Conservation (phyloP, 2,113 vertebrate genomes). For the Silurus meridionalis region DNA sequence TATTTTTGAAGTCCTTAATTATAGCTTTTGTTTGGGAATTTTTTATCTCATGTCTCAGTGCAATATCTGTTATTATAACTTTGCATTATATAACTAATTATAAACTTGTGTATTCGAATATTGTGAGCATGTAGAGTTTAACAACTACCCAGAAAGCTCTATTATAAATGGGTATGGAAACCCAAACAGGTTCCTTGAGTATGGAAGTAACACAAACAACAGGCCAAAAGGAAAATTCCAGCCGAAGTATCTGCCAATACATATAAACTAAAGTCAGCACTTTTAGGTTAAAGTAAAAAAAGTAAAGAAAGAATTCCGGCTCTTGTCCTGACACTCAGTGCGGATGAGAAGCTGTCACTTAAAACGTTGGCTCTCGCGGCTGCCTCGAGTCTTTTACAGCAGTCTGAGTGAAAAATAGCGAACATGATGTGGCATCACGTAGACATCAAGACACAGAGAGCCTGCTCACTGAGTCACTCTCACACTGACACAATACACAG, state of each 20-base stretch:
- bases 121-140: too few species aligned
- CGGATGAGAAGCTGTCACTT: slow-evolving; percentile 14
- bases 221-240: background rate
- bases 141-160: too few species aligned
- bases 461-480: slow-evolving; percentile 3
- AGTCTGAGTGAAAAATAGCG: background rate
- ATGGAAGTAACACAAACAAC: background rate
- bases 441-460: background rate
- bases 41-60: background rate
- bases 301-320: background rate
- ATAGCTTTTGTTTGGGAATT: background rate
- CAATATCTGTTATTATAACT: background rate
- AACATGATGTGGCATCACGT: background rate
- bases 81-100: background rate
- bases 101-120: background rate
- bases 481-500: slow-evolving; percentile 2
- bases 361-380: background rate
- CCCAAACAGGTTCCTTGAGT: background rate
- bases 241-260: background rate
- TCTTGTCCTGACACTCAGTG: too few species aligned
- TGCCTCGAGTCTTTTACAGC: background rate
- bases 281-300: background rate
- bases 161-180: background rate
- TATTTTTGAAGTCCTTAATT: background rate
- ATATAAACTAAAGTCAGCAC: background rate